Evolutionary conservation across 30 jellyfish, hydroid and myxozoan species (phyloP).

Genomic region (Turritopsis dohrnii): DNA sequence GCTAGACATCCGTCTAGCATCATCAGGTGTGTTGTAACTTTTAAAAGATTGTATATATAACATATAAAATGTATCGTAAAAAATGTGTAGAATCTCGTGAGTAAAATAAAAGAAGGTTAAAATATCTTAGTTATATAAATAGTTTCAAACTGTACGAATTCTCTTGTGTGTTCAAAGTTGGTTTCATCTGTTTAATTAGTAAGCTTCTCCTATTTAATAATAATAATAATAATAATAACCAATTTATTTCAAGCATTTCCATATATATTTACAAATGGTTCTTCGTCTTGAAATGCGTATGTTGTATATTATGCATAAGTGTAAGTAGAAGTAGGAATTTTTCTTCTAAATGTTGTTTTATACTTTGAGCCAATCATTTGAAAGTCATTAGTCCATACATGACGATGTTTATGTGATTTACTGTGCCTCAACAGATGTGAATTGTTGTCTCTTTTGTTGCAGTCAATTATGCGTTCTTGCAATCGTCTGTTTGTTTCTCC

Average conservation of each 20-base stretch:
- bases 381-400: neutral
- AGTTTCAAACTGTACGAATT: neutral
- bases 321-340: too few relatives aligned
- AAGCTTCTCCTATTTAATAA: neutral
- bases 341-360: neutral
- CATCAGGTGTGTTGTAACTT: neutral
- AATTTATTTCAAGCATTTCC: too few relatives aligned
- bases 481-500: neutral
- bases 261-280: too few relatives aligned
- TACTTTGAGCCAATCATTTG: neutral
- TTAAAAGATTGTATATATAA: neutral
- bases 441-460: neutral
- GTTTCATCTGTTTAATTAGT: neutral
- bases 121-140: too few relatives aligned
- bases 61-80: too few relatives aligned
- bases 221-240: too few relatives aligned
- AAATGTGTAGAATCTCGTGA: neutral
- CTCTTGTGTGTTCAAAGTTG: neutral
- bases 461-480: too few relatives aligned
- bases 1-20: neutral
- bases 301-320: too few relatives aligned
- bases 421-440: neutral
- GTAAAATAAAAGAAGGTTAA: neutral
- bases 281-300: too few relatives aligned
- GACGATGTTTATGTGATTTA: neutral